Evolutionary conservation across 2,113 vertebrate species (phyloP), one percentile per base, ranked within the genome.

Genomic region (Syngnathus scovelli): DNA sequence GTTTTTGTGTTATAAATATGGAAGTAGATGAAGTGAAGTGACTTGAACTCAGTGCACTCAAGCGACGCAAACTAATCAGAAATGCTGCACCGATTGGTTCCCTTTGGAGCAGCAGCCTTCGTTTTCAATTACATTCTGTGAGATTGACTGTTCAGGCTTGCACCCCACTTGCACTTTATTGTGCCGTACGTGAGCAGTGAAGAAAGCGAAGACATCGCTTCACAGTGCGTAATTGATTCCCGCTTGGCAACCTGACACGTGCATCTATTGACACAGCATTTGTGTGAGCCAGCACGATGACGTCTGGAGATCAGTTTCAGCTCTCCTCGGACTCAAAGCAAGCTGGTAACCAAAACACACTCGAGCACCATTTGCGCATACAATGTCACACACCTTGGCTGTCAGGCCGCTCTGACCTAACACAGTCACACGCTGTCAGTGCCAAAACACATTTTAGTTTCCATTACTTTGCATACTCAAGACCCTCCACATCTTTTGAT

Each of bases 261-360:
- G 65, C 55, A 48, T 74, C 73, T 41, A 48, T 68, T 78, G 63
- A 81, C 74, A 68, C 66, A 15, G 23, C 64, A 49, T 69, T 51
- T 49, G 27, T 60, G 60, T 33, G 67, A 66, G 75, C 69, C 79
- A 77, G 71, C n/a, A 37, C 1, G 5, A 51, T 80, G 75, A 86
- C 75, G 69, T 84, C 75, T 2, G 65, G 59, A 78, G 67, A 76
- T 51, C 2, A 73, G 70, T 76, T 36, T 11, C 51, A 21, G 69
- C 72, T 67, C 64, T 51, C 54, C 23, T 68, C 36, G 66, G 71
- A 62, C 62, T 55, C 36, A 72, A 67, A 76, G 61, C 65, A 71
- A 74, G 74, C 68, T 63, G 55, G 10, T 70, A 52, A 64, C 48
- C n/a, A 43, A 70, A 58, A 51, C 69, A 64, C 69, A 70, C 61